Percentiles rank a stretch among this genome's conserved stretches.
These are phyloP conservation scores for Aleadryas rufinucha DNA, from an alignment of 2,113 vertebrate species.

Conservation along the genomic window DNA sequence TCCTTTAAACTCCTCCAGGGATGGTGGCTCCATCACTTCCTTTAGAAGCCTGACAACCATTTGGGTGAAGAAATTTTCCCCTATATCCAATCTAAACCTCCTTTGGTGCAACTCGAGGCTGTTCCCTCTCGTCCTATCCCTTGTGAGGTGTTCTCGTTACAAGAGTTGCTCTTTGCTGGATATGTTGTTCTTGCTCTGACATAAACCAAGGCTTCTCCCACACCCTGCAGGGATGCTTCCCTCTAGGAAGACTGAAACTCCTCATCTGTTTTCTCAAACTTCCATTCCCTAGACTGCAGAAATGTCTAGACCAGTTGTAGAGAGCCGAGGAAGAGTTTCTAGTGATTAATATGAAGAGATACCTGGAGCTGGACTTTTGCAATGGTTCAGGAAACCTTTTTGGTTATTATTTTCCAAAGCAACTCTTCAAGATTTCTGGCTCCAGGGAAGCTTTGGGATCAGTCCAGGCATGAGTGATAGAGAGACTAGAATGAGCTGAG, in stretches of 20 bases:
- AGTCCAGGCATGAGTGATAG: neutral
- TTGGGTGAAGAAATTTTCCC: neutral
- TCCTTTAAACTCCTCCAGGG: neutral
- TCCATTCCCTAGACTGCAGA: neutral
- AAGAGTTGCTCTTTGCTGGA: neutral
- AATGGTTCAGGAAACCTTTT: neutral
- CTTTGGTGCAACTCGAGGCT: neutral
- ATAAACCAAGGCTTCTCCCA: neutral
- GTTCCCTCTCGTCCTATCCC: fast-evolving
- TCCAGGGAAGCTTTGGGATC: neutral
- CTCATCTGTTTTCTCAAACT: neutral
- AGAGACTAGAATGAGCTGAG: neutral
- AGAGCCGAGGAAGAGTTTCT: neutral
- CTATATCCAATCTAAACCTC: neutral
- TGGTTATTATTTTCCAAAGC: neutral
- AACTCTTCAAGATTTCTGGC: neutral
- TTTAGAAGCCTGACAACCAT: neutral
- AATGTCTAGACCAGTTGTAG: neutral
- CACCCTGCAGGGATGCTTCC: neutral
- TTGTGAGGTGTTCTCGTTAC: neutral
- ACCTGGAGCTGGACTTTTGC: neutral
- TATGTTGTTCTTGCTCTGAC: neutral
- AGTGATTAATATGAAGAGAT: neutral
- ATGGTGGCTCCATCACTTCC: neutral
- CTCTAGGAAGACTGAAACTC: neutral